Conservation (phyloP, 2,888 invertebrate genomes). For the Ornithoptera priamus region DNA sequence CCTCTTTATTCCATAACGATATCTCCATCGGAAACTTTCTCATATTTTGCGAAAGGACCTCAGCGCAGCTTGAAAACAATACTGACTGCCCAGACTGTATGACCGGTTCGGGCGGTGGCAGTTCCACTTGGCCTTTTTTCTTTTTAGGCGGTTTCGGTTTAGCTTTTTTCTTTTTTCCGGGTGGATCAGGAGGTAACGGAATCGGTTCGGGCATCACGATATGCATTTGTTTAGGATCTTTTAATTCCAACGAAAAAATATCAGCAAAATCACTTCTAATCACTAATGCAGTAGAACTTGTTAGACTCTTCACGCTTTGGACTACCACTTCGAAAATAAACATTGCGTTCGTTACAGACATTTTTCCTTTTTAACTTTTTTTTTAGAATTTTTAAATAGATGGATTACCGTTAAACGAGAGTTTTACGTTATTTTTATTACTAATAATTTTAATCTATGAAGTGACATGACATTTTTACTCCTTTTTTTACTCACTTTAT, state of each 20-base stretch:
- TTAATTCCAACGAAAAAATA: slow-evolving; percentile 68
- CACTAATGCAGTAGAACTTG: slow-evolving; percentile 52
- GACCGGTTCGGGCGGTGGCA: slow-evolving; percentile 61
- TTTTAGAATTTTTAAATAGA: slow-evolving; percentile 17
- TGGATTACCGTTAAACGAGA: neutral
- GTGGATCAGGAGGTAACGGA: slow-evolving; percentile 64
- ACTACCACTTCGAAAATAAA: slow-evolving; percentile 72
- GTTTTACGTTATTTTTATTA: slow-evolving; percentile 11
- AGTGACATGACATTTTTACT: slow-evolving; percentile 38
- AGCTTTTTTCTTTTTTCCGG: slow-evolving; percentile 52
- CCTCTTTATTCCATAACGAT: slow-evolving; percentile 71
- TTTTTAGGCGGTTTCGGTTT: slow-evolving; percentile 49
- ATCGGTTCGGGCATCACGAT: slow-evolving; percentile 70
- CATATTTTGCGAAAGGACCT: slow-evolving; percentile 65
- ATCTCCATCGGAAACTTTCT: slow-evolving; percentile 58
- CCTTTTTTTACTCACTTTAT: neutral
- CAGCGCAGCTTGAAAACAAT: slow-evolving; percentile 64
- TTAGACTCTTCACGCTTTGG: slow-evolving; percentile 57
- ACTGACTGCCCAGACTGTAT: slow-evolving; percentile 73
- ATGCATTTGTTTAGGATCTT: slow-evolving; percentile 71
- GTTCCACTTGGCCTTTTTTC: slow-evolving; percentile 53
- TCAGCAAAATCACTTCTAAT: slow-evolving; percentile 69
- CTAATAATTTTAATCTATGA: slow-evolving; percentile 15
- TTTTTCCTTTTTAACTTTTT: slow-evolving; percentile 39
- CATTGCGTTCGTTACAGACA: slow-evolving; percentile 67